Evolutionary conservation across 2,888 invertebrate species (phyloP), one percentile per base, ranked within the genome.

Genomic region (Hydriomena furcata): DNA sequence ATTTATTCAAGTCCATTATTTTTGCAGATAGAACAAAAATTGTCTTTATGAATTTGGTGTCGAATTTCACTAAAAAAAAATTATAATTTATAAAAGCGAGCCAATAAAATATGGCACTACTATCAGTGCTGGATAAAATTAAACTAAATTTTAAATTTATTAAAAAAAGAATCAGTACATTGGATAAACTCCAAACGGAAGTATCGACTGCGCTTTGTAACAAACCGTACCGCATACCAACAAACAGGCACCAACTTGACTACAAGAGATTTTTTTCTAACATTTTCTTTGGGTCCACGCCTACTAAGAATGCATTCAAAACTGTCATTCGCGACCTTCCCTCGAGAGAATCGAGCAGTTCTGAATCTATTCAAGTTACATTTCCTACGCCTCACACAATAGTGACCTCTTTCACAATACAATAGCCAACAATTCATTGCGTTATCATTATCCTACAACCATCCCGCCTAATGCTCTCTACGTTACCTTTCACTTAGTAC

Each of bases 81-180:
- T 74, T 79, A 79, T 65, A 69, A 66, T 78, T 80, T 66, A 72
- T 77, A 79, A 75, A 69, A 78, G 76, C 78, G 79, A 85, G 85
- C 89, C 88, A 87, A 85, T 85, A 81, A 79, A 80, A 84, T 86
- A 89, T 89, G 89, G 90, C 89, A 89, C 89, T 86, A 73, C 68
- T 41, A 68, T 89, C 90, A 90, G 90, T 89, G 90, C 89, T 79
- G 82, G 37, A 58, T 60, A 80, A 70, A 84, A 88, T 87, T 83
- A 85, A 35, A 74, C 85, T 86, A 87, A 73, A 52, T 47, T 58
- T 76, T 73, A 71, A 71, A 81, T 81, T 84, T 77, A 76, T 71
- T 76, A 74, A 76, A 72, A 71, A 71, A 75, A 80, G 81, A 87
- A 88, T 90, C 90, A 90, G 90, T 90, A 84, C 90, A 76, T 84